Evolutionary conservation across 64 coral and sea anemone species (phyloP), one percentile per base, ranked within the genome.

Genomic region (Cladopsammia gracilis): DNA sequence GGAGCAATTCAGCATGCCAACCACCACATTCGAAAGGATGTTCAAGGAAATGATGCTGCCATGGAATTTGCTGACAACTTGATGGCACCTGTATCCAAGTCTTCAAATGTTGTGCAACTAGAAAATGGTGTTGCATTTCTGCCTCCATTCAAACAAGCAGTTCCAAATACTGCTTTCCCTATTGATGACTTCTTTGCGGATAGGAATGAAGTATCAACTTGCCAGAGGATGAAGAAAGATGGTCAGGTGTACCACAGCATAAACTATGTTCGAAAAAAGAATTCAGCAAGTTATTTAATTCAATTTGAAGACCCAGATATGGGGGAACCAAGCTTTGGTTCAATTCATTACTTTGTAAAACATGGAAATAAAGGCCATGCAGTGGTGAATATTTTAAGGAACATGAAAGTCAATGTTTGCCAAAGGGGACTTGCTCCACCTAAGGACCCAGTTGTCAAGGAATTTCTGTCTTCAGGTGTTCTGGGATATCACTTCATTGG

Each of bases 161-260:
- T 86, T 87, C 91, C 91, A 66, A 49, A 78, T n/a, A 25, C 80
- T 70, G 65, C 64, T 61, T 54, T 8, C 56, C 91, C 91, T 58
- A 70, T 87, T 78, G 91, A 93, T 78, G 91, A 84, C 11, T 93
- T 85, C 48, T 86, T 86, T 57, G 58, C 26, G 77, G 91, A 93
- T 64, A 86, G 48, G 56, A 25, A 45, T n/a, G 48, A 58, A 64
- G 58, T 92, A 46, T 58, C 47, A 48, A 58, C 59, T 64, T 53
- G 79, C 19, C 90, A 92, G 48, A 83, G 82, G 51, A 92, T 92
- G 90, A 19, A 72, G 62, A 92, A 92, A 59, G 59, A 61, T 75
- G 81, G 81, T 60, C 79, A 92, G 18, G 78, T 84, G n/a, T 92
- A 85, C 57, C 90, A 92, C 34, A 82, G 90, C 78, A 50, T 91